Conservation (phyloP, 2,113 vertebrate species). For the Ochotona curzoniae region DNA sequence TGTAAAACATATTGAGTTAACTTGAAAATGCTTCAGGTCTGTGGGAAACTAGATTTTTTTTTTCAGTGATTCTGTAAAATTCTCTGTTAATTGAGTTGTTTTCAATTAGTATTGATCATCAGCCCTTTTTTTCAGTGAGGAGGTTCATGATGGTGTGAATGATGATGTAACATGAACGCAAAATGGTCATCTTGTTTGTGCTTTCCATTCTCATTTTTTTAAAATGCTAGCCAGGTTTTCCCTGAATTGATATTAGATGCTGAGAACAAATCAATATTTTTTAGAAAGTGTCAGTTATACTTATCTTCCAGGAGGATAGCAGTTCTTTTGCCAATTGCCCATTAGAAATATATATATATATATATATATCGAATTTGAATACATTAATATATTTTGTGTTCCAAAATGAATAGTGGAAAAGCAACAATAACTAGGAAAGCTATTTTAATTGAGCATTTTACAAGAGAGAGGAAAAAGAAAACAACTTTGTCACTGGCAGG, state of each 20-base stretch:
- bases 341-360: no score
- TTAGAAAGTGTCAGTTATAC: constrained; percentile 29
- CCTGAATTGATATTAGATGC: constrained; percentile 48
- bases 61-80: constrained; percentile 55
- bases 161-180: constrained; percentile 70
- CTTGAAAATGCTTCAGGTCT: constrained; percentile 74
- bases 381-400: constrained; percentile 86
- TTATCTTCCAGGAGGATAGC: constrained; percentile 77
- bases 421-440: constrained; percentile 85
- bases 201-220: constrained; percentile 60
- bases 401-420: constrained; percentile 86
- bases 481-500: constrained; percentile 79
- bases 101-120: constrained; percentile 84
- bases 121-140: constrained; percentile 77
- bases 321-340: constrained; percentile 81
- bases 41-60: constrained; percentile 68
- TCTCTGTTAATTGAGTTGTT: constrained; percentile 82
- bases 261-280: constrained; percentile 51
- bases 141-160: constrained; percentile 75
- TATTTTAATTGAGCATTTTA: constrained; percentile 84
- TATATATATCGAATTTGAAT: constrained; percentile 86
- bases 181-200: constrained; percentile 44
- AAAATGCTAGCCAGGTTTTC: constrained; percentile 41
- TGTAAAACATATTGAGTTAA: constrained; percentile 75
- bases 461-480: constrained; percentile 16